Base-by-base conservation (phyloP, 2,113 vertebrate species). In the Vombatus ursinus region DNA sequence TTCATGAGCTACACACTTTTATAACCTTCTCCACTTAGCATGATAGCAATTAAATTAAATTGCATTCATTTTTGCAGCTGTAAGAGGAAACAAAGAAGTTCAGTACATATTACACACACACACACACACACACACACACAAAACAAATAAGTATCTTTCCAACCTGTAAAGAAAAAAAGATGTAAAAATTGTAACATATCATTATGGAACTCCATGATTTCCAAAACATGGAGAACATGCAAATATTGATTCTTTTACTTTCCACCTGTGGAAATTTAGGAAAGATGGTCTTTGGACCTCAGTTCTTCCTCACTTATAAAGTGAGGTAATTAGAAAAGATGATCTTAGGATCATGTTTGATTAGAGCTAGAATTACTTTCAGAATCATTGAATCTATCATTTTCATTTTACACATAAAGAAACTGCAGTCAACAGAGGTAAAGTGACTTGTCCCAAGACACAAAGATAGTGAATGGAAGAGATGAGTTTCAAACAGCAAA, bases 1-100 rank as follows among this genome's bases (percentile, higher is more conserved):
- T 97, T 95, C 94, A 93, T 95, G 96, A 98, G 50, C 51, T 68
- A 93, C 68, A 24, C 91, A 94, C 48, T 95, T 95, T 94, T 77
- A 77, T 90, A 91, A 96, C 49, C 52, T 49, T 84, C 91, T 95
- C 89, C 26, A 49, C 92, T 95, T 61, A 37, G 50, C 94, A 90
- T 93, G 91, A 52, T 37, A 51, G 84, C 94, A 96, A 96, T 95
- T 96, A 53, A 96, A 96, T 95, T 96, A 53, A 61, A 49, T 9
- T 50, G 57, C 16, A 91, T 89, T 90, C 26, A 28, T 57, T 57
- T 96, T 94, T 91, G 37, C 14, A 51, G 50, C 52, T 92, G 31
- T 57, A n/a, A 68, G n/a, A 47, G 11, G 91, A 49, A 90, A 90
- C 48, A 61, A 51, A 94, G 50, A 95, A 89, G 89, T 52, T 93